Conservation (phyloP, 2,797 vertebrate species). For the Anguilla pacifica region DNA sequence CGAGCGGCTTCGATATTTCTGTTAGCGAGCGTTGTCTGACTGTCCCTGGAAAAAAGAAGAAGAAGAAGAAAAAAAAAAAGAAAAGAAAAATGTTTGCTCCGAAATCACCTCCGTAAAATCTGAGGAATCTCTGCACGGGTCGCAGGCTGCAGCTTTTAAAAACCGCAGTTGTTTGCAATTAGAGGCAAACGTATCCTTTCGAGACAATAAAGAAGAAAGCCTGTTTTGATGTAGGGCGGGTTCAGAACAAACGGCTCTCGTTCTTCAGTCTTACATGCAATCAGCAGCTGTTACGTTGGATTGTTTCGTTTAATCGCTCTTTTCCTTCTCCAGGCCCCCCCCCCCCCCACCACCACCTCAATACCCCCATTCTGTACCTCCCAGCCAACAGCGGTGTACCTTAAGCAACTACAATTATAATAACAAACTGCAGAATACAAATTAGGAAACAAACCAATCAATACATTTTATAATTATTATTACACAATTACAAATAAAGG, state of each 20-base stretch:
- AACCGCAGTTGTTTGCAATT: not conserved
- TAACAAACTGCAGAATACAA: not conserved
- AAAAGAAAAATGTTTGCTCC: not conserved
- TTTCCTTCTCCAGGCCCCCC: not conserved
- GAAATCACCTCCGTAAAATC: not conserved
- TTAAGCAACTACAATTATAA: constrained; percentile 40
- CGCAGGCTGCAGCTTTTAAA: not conserved
- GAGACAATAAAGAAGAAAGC: not conserved
- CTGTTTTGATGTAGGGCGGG: not conserved
- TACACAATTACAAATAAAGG: not conserved
- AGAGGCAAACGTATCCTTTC: not conserved
- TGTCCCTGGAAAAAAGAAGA: not conserved
- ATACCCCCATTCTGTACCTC: constrained; percentile 31
- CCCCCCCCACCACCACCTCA: not conserved
- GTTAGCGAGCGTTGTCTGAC: not conserved
- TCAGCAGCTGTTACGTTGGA: not conserved
- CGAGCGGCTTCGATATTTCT: not conserved
- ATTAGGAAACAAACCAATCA: not conserved
- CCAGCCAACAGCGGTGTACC: constrained; percentile 40
- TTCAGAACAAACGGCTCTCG: not conserved
- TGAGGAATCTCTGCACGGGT: not conserved
- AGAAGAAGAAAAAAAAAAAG: not conserved
- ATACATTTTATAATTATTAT: not conserved
- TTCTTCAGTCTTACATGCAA: not conserved
- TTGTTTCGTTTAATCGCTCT: constrained; percentile 14